A percentile compares a stretch with the other conserved stretches of the same genome.
phyloP scores from a whole-genome alignment of 2,113 vertebrate species.

The Solenodon paradoxus region DNA sequence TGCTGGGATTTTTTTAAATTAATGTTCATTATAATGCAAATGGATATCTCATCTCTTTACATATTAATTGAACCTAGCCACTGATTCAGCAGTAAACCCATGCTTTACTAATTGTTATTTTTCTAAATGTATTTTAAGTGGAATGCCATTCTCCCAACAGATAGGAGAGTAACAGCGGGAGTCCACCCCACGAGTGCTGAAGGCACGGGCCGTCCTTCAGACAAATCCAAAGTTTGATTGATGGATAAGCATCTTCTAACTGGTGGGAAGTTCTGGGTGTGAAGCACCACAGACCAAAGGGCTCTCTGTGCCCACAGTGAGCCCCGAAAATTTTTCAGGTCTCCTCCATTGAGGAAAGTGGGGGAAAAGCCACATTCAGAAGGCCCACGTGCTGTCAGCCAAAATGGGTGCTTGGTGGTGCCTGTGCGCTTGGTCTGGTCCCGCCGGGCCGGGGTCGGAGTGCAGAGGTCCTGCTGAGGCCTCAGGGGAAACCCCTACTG shows the following conservation, averaged over 20 bases:
- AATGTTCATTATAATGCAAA: neutral
- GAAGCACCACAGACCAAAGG: neutral
- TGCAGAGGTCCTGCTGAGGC: neutral
- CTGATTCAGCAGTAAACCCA: neutral
- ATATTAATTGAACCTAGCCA: neutral
- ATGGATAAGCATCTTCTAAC: neutral
- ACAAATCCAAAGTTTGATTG: too few relatives aligned
- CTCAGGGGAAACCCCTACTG: too few relatives aligned
- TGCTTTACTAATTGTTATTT: neutral
- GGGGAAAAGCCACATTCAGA: neutral
- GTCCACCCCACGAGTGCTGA: too few relatives aligned
- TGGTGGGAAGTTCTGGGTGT: neutral
- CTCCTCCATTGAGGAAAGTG: neutral
- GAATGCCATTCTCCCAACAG: neutral
- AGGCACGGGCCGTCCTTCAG: too few relatives aligned
- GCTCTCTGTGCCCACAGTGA: neutral
- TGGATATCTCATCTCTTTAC: neutral
- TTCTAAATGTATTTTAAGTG: neutral
- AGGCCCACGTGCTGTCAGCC: too few relatives aligned
- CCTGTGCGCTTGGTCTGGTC: accelerated
- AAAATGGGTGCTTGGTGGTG: accelerated
- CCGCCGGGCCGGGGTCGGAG: neutral
- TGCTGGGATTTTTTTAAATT: neutral
- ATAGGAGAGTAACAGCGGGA: neutral
- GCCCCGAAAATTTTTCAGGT: neutral